Conservation (phyloP, 2,888 invertebrate species). For the Machimus atricapillus region DNA sequence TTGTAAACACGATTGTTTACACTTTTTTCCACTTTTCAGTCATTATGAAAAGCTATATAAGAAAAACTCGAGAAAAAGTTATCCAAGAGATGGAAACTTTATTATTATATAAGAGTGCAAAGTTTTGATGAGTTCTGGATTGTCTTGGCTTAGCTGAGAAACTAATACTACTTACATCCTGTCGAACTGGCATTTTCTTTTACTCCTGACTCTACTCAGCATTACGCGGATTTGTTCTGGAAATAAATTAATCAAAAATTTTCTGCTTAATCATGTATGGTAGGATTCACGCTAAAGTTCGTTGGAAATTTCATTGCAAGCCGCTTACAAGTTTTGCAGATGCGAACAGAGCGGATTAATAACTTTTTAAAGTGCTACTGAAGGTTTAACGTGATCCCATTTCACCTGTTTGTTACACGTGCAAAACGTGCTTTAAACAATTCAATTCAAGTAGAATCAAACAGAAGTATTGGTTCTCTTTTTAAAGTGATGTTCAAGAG, state of each 20-base stretch:
- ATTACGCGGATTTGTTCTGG: neutral
- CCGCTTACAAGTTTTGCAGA: neutral
- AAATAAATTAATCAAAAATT: conserved; percentile 10
- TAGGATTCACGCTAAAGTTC: neutral
- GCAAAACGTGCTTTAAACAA: neutral
- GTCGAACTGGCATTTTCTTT: neutral
- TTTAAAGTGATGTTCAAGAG: too few relatives aligned
- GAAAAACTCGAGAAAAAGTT: neutral
- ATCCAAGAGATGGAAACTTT: neutral
- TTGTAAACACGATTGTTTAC: conserved; percentile 14
- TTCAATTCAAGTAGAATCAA: neutral
- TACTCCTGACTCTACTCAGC: neutral
- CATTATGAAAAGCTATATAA: conserved; percentile 3
- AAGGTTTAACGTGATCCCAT: neutral
- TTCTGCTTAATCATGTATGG: neutral
- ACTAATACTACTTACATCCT: neutral
- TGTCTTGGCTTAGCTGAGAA: neutral
- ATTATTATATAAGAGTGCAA: neutral
- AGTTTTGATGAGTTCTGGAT: conserved; percentile 13
- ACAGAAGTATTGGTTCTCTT: neutral
- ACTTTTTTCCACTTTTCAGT: neutral
- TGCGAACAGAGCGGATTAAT: neutral
- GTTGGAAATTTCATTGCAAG: neutral
- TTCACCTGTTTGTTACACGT: neutral
- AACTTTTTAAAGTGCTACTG: neutral